Base-by-base conservation (phyloP, 2,888 invertebrate genomes). In the Cephus pygmeus region DNA sequence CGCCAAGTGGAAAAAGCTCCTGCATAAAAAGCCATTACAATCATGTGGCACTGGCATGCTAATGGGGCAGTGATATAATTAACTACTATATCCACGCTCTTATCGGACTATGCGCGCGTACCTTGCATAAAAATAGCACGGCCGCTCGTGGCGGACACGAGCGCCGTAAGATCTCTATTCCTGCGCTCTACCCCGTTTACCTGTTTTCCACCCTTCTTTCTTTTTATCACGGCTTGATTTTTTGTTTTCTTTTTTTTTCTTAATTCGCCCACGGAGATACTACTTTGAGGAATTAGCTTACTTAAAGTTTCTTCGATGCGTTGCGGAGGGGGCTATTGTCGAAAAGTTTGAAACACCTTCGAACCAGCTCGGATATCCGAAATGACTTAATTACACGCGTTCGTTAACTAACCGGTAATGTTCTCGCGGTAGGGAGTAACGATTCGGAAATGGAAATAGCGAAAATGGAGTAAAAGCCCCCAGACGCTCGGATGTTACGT, bases 21-120 rank as follows among this genome's bases (percentile, higher is more conserved):
- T 85, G 77, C 85, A 86, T 84, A 84, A 85, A 83, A 83, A 84
- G 84, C 81, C 83, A 86, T 85, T 83, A 83, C 85, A 84, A 87
- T 86, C 85, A 84, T 85, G 87, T 82, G 84, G 86, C 84, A 84
- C 83, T 79, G 83, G 83, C 87, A 85, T 83, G 87, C 84, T 87
- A 86, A 87, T 87, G 84, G 86, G 81, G 79, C 84, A 84, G 83
- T 88, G 86, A 87, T 88, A 87, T 85, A 87, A 87, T 87, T 87
- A 88, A 87, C 88, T 83, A 76, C 80, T 81, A 84, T 85, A 85
- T 85, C 79, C 79, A 81, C 79, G 85, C 85, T 86, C 85, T 86
- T 85, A 86, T 85, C 85, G 86, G 83, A 79, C 80, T 79, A 78
- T 82, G 71, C 79, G 78, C 76, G 85, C 80, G 82, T 79, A 81